Base-by-base conservation (phyloP, 1,140 invertebrate genomes). In the Dendrolimus kikuchii region DNA sequence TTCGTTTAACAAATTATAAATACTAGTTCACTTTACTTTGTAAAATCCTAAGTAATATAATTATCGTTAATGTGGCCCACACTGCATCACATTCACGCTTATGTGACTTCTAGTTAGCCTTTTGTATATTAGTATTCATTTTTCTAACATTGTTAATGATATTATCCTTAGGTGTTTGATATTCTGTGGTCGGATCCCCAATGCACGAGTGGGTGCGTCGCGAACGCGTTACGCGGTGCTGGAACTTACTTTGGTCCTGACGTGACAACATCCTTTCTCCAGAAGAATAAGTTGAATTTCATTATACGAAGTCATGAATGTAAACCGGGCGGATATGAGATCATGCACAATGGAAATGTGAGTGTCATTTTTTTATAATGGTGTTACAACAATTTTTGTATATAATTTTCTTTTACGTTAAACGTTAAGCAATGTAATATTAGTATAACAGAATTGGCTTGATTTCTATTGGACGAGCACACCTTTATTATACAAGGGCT, bases 131-230 rank as follows among this genome's bases (percentile, higher is more conserved):
- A 6, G 1, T 7, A 9, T 7, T 5, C n/a, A 5, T 5, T 44
- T 44, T 44, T 44, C 3, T 7, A 46, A 6, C 7, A 46, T 4
- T 10, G 9, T 9, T 37, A 36, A 10, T 51, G 49, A 36, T 7
- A 41, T 60, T 45, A 38, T 38, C 9, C 66, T 3, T 66, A 96
- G 95, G 91, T 97, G 1, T 92, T 97, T 57, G 96, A 98, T 78
- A 90, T 98, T 8, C 85, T 98, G 50, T 98, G 96, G 96, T 96
- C 95, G 69, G 96, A 98, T 86, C 96, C 96, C 0, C 92, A 95
- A 77, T 86, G 90, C 6, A 89, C 74, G 2, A 91, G 91, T 40
- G 93, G 89, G 1, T 96, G 95, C 70, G 89, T 91, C 23, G 93
- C 95, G 0, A 98, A 98, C 77, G 91, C 90, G 6, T 90, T 96